phyloP scores from a whole-genome alignment of 2,888 invertebrate genomes.

The Unio delphinus region DNA sequence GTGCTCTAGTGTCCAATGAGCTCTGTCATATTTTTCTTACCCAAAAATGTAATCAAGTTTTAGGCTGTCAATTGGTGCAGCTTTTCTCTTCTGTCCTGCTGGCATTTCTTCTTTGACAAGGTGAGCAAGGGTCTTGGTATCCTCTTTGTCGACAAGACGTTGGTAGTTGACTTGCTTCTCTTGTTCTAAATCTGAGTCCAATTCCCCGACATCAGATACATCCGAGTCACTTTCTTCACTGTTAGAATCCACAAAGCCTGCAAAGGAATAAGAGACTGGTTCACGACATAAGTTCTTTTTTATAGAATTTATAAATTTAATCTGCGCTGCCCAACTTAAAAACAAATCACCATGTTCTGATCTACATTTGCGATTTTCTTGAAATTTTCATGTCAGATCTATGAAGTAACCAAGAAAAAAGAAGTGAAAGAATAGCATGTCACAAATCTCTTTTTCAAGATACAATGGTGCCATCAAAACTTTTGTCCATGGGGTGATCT shows the following conservation, averaged over 20 bases:
- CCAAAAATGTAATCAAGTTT: conserved; percentile 70
- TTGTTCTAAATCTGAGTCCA: conserved; percentile 71
- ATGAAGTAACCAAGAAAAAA: too few species aligned
- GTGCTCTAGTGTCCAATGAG: too few species aligned
- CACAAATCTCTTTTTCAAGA: too few species aligned
- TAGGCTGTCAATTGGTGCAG: conserved; percentile 66
- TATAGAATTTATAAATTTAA: not conserved
- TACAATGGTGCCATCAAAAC: too few species aligned
- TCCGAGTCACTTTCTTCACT: conserved; percentile 71
- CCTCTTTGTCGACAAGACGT: conserved; percentile 65
- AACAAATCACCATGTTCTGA: not conserved
- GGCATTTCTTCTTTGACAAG: conserved; percentile 58
- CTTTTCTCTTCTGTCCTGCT: conserved; percentile 65
- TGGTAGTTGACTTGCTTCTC: conserved; percentile 70
- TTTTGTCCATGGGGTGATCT: too few species aligned
- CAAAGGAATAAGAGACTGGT: not conserved
- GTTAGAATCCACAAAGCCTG: conserved; percentile 70
- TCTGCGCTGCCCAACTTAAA: not conserved
- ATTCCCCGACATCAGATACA: conserved; percentile 66
- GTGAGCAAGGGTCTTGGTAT: conserved; percentile 59
- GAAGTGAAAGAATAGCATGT: too few species aligned
- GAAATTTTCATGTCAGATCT: too few species aligned
- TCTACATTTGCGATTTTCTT: too few species aligned
- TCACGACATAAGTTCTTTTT: not conserved
- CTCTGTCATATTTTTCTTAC: conserved; percentile 37